These are phyloP conservation scores for Nephrotoma guestfalica DNA, from an alignment of 2,888 invertebrate species.

Conservation along the genomic window DNA sequence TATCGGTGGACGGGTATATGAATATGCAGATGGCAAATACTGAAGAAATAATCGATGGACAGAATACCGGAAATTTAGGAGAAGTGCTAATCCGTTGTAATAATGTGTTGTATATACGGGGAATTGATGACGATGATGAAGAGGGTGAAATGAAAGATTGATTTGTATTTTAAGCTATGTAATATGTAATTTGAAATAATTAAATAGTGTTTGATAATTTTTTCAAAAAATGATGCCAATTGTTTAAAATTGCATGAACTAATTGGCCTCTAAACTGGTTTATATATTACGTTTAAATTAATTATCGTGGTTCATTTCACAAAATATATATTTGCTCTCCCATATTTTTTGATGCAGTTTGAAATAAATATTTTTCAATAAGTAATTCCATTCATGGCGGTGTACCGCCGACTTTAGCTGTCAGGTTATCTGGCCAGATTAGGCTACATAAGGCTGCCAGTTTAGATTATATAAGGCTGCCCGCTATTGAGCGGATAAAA, in stretches of 20 bases:
- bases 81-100: slow-evolving; percentile 96
- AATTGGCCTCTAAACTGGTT: too few relatives aligned
- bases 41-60: slow-evolving; percentile 92
- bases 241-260: neutral
- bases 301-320: too few relatives aligned
- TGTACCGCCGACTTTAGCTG: too few relatives aligned
- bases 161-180: neutral
- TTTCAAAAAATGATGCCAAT: neutral
- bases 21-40: slow-evolving; percentile 95
- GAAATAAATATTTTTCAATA: too few relatives aligned
- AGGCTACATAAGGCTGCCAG: too few relatives aligned
- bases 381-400: too few relatives aligned
- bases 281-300: too few relatives aligned
- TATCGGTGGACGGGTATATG: slow-evolving; percentile 98
- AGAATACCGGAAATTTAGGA: slow-evolving; percentile 85
- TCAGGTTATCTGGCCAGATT: too few relatives aligned
- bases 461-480: too few relatives aligned
- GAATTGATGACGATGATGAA: slow-evolving; percentile 92
- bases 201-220: neutral
- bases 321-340: too few relatives aligned
- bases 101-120: slow-evolving; percentile 89
- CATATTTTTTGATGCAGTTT: too few relatives aligned
- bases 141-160: slow-evolving; percentile 92
- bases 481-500: too few relatives aligned
- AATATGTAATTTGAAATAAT: slow-evolving; percentile 7